Percentiles rank a stretch among this genome's conserved stretches.
These are phyloP conservation scores for Dreissena polymorpha DNA, from an alignment of 1,140 invertebrate genomes.

Conservation along the genomic window DNA sequence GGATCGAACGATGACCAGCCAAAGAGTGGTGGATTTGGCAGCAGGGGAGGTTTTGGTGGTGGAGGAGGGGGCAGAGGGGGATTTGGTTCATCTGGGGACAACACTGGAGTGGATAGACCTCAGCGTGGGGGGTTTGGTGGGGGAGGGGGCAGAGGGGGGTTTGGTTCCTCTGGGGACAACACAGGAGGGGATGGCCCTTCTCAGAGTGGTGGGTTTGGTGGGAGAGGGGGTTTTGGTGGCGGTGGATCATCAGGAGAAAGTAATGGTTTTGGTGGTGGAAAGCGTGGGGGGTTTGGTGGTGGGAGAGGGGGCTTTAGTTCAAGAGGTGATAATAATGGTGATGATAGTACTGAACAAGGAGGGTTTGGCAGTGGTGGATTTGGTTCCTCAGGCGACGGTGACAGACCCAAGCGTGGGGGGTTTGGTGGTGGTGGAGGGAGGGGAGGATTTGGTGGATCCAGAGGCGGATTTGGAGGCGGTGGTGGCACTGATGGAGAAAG, in stretches of 20 bases:
- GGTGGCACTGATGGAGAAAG: conserved; percentile 49
- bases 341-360: conserved; percentile 35
- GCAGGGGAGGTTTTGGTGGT: too few relatives aligned
- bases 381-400: conserved; percentile 22
- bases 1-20: too few relatives aligned
- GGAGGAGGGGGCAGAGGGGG: too few relatives aligned
- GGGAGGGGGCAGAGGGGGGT: too few relatives aligned
- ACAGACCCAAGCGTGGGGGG: conserved; percentile 20
- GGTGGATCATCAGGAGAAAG: too few relatives aligned
- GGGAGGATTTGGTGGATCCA: conserved; percentile 36
- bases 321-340: conserved; percentile 41
- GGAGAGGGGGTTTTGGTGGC: too few relatives aligned
- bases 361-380: conserved; percentile 42
- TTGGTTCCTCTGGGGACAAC: too few relatives aligned
- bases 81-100: too few relatives aligned
- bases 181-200: neutral
- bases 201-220: too few relatives aligned
- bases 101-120: neutral
- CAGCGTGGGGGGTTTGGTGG: too few relatives aligned
- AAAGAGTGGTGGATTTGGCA: too few relatives aligned
- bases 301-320: conserved; percentile 41
- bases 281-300: conserved; percentile 15
- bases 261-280: neutral
- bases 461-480: conserved; percentile 35
- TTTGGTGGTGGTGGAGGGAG: conserved; percentile 45